These are phyloP conservation scores for Dyspetes luteomarginatus DNA, from an alignment of 2,888 invertebrate species.

Conservation along the genomic window DNA sequence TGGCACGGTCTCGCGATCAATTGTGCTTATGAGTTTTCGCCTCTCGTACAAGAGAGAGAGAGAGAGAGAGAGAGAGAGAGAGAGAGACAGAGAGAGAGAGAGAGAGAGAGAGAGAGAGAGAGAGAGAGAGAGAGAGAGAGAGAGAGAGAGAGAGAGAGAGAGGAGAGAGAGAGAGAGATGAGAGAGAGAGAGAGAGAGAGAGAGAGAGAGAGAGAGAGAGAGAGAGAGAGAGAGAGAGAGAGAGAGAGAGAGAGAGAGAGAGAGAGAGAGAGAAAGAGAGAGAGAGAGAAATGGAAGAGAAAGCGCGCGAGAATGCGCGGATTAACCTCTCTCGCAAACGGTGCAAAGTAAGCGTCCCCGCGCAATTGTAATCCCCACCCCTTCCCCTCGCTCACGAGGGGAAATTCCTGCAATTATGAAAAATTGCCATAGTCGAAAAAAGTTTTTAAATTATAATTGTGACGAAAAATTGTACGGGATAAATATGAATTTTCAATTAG, in stretches of 20 bases:
- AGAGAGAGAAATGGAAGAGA: conserved; percentile 27
- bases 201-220: neutral
- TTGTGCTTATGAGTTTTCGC: conserved; percentile 65
- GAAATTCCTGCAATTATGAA: conserved; percentile 34
- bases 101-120: neutral
- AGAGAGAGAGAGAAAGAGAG: neutral
- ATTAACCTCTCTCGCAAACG: conserved; percentile 52
- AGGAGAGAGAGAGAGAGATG: conserved; percentile 53
- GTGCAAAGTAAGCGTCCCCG: conserved; percentile 36
- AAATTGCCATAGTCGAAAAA: neutral
- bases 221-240: conserved; percentile 32
- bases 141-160: neutral
- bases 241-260: conserved; percentile 33
- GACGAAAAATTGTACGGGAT: neutral
- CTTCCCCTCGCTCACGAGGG: neutral
- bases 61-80: conserved; percentile 35
- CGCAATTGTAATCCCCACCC: conserved; percentile 2
- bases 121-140: neutral
- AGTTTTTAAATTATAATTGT: neutral
- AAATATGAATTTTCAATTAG: conserved; percentile 7
- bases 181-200: neutral
- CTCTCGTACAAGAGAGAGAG: neutral
- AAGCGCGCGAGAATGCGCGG: conserved; percentile 59
- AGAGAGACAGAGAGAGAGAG: neutral
- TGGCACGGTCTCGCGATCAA: conserved; percentile 66